Conservation (phyloP, 1,140 invertebrate genomes). For the Platorchestia sp. region DNA sequence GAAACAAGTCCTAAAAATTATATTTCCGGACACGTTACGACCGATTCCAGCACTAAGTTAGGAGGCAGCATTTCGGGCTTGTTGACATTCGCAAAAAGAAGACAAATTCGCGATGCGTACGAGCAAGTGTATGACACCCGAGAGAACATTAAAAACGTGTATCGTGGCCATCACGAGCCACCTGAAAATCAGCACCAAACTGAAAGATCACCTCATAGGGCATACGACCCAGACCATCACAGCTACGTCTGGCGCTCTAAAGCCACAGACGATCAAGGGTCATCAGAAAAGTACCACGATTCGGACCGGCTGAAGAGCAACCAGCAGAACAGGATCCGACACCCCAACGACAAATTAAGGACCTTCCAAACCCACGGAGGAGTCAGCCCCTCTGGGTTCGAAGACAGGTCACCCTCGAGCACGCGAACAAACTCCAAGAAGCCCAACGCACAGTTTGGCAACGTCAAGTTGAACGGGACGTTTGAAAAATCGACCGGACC, state of each 20-base stretch:
- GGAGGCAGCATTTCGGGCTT: background rate
- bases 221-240: background rate
- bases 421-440: background rate
- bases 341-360: constrained; percentile 4
- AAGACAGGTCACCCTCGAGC: background rate
- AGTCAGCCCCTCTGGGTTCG: background rate
- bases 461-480: background rate
- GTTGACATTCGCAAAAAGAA: background rate
- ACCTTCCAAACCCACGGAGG: background rate
- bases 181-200: background rate
- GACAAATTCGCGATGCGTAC: background rate
- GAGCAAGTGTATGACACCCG: background rate
- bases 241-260: background rate
- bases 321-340: background rate
- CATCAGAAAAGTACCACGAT: background rate
- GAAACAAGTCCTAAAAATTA: background rate
- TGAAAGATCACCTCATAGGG: background rate
- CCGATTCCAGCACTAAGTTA: background rate
- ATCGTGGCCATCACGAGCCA: background rate
- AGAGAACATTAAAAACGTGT: background rate
- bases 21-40: background rate
- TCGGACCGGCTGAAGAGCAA: background rate
- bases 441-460: background rate
- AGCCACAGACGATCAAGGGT: background rate
- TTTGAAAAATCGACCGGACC: background rate